Evolutionary conservation across 2,888 invertebrate genomes (phyloP).

Genomic region (Aproaerema taeniolella): DNA sequence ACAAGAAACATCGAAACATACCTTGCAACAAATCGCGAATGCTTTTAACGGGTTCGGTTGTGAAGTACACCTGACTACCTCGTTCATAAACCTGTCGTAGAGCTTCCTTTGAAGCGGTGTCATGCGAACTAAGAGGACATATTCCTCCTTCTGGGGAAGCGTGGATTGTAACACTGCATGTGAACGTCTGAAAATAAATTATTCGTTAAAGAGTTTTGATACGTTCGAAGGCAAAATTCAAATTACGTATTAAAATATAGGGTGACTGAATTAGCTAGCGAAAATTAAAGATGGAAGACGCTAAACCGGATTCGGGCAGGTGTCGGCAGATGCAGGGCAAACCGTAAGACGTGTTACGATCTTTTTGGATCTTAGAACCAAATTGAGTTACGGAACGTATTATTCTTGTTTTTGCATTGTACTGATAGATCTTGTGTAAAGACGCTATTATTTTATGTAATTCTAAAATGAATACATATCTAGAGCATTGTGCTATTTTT

Average conservation of each 20-base stretch:
- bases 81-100: slow-evolving; percentile 96
- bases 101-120: slow-evolving; percentile 92
- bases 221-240: too few relatives aligned
- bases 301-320: too few relatives aligned
- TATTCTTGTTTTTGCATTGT: too few relatives aligned
- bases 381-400: too few relatives aligned
- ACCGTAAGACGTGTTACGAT: too few relatives aligned
- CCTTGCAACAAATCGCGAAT: slow-evolving; percentile 98
- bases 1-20: slow-evolving; percentile 37
- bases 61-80: slow-evolving; percentile 89
- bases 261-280: not conserved
- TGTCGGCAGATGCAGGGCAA: too few relatives aligned
- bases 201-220: too few relatives aligned
- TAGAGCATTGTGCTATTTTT: not conserved
- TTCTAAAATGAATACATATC: not conserved
- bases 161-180: slow-evolving; percentile 95
- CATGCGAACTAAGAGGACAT: slow-evolving; percentile 93
- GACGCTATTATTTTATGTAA: too few relatives aligned
- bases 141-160: slow-evolving; percentile 96
- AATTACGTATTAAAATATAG: too few relatives aligned
- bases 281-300: too few relatives aligned
- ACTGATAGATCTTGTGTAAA: too few relatives aligned
- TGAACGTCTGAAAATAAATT: slow-evolving; percentile 81
- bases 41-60: slow-evolving; percentile 98
- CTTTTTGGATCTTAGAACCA: too few relatives aligned